phyloP scores from a whole-genome alignment of 2,113 vertebrate genomes.

The Trogon melanurus region DNA sequence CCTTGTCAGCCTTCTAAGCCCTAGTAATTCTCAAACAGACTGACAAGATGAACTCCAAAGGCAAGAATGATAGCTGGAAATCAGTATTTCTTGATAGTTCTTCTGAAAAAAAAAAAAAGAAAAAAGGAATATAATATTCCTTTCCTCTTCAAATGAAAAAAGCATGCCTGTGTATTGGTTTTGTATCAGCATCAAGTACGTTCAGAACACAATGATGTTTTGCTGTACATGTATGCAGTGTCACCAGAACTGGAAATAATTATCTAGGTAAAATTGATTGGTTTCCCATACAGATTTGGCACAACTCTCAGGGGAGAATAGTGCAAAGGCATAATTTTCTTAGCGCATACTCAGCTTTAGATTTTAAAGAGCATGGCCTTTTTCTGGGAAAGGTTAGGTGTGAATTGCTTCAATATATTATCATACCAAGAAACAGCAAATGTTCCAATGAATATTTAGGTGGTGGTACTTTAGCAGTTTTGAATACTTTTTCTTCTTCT shows the following conservation, averaged over 20 bases:
- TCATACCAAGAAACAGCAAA: conserved; percentile 13
- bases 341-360: background rate
- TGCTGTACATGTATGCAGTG: background rate
- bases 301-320: background rate
- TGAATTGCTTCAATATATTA: conserved; percentile 39
- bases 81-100: background rate
- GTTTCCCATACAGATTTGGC: background rate
- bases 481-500: background rate
- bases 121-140: background rate
- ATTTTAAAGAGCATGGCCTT: conserved; percentile 41
- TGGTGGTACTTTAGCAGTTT: conserved; percentile 29
- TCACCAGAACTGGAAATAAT: background rate
- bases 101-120: background rate
- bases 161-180: background rate
- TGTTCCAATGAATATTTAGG: conserved; percentile 49
- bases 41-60: background rate
- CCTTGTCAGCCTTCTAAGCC: background rate
- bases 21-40: background rate
- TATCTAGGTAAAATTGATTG: background rate
- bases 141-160: background rate
- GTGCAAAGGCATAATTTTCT: background rate
- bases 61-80: background rate
- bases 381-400: conserved; percentile 30
- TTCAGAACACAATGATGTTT: background rate
- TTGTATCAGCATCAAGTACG: background rate